Base-by-base conservation (phyloP, 2,888 invertebrate genomes). In the Eurytoma adleriae region DNA sequence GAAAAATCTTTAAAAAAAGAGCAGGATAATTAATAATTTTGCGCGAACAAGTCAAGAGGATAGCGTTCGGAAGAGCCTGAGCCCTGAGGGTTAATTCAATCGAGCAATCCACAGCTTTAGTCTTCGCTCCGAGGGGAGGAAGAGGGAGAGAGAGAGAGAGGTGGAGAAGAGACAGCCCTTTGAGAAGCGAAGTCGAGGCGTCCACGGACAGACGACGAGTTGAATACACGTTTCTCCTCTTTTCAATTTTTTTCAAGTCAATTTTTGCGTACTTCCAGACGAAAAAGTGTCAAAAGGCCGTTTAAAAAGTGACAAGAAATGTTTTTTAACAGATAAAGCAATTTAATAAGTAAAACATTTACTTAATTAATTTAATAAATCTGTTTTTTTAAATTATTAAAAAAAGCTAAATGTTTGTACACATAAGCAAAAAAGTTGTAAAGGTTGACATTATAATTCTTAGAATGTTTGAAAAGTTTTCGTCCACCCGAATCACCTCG, bases 1-100 rank as follows among this genome's bases (percentile, higher is more conserved):
- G 67, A 50, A 50, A 14, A 50, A 40, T 40, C 40, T 40, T 14
- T 13, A 13, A 24, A 54, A 40, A 61, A 64, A 66, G 71, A 61
- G 52, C 24, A 56, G 54, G 61, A 77, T 80, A 75, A 80, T 77
- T 77, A 80, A 72, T 72, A 77, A 77, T 62, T 71, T 67, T 54
- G 16, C n/a, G 54, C 20, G 73, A 61, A 69, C 75, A 27, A 64
- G 20, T 50, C 30, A 24, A 50, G 40, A 24, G n/a, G 24, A 57
- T 24, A 61, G 75, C 59, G 20, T 54, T 59, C 13, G 20, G 62
- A 30, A 30, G 24, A 52, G 61, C 27, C 20, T 20, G 16, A 56
- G 57, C 40, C 64, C 54, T 57, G 64, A 66, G 68, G 67, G 75
- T 40, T 66, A 66, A 73, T 73, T 76, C 57, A 59, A 80, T 70